Percentiles rank a stretch among this genome's conserved stretches.
phyloP scores from a whole-genome alignment of 2,797 vertebrate species.

The Microcaecilia unicolor region DNA sequence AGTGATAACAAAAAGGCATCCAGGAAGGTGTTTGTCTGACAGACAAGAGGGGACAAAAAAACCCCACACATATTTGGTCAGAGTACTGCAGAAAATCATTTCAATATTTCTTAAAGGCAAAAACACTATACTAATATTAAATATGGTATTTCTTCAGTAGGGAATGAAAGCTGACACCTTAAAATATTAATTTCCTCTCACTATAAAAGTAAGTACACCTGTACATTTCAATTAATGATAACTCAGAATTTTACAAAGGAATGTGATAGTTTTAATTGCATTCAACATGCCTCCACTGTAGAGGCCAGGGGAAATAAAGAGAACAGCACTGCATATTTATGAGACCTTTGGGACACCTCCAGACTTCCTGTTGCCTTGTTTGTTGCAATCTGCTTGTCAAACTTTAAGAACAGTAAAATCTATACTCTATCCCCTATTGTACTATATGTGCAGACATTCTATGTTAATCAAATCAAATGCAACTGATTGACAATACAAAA shows the following conservation, averaged over 20 bases:
- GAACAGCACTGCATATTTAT: constrained; percentile 34
- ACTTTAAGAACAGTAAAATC: constrained; percentile 37
- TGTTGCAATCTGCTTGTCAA: constrained; percentile 36
- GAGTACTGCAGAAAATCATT: no score
- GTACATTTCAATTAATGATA: constrained; percentile 20
- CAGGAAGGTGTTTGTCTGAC: no score
- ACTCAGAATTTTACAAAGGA: constrained; percentile 21
- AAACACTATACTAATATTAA: no score
- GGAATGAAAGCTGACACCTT: background rate
- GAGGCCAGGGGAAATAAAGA: constrained; percentile 20
- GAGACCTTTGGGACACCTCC: constrained; percentile 25
- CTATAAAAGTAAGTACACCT: background rate
- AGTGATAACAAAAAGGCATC: no score
- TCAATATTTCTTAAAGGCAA: no score
- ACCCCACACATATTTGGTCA: no score
- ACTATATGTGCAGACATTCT: constrained; percentile 13
- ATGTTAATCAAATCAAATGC: constrained; percentile 41
- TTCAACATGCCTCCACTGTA: constrained; percentile 23
- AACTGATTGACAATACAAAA: constrained; percentile 8
- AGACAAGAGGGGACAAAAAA: no score
- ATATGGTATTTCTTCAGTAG: no score
- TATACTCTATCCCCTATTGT: constrained; percentile 18
- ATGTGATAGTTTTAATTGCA: constrained; percentile 28
- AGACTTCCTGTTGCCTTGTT: constrained; percentile 34
- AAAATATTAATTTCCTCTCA: constrained; percentile 1